These are phyloP conservation scores for Phalacrocorax pelagicus DNA, from an alignment of 2,113 vertebrate genomes.

Conservation along the genomic window DNA sequence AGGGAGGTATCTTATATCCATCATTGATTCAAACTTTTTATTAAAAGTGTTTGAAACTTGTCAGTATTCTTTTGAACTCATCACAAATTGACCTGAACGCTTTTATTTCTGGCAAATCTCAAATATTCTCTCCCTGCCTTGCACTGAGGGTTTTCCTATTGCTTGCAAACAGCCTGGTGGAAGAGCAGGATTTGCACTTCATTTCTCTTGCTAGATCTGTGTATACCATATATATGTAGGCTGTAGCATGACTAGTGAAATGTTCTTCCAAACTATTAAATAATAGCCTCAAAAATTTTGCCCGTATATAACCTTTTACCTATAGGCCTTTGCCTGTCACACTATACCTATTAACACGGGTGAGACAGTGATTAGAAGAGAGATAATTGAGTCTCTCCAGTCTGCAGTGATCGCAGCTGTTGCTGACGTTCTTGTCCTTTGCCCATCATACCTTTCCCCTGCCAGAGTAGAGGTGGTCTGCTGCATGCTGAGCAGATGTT, in stretches of 20 bases:
- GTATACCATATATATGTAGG: background rate
- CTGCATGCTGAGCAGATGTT: slow-evolving; percentile 70
- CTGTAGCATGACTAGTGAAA: background rate
- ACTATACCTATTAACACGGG: background rate
- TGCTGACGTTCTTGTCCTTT: slow-evolving; percentile 56
- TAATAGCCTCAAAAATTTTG: background rate
- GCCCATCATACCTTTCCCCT: slow-evolving; percentile 47
- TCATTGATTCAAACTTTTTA: background rate
- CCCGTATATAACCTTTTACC: slow-evolving; percentile 27
- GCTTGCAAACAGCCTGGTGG: background rate
- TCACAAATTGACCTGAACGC: background rate
- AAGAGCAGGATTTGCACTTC: slow-evolving; percentile 25
- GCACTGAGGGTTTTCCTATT: background rate
- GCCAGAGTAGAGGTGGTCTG: slow-evolving; percentile 58
- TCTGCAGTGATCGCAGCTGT: slow-evolving; percentile 18
- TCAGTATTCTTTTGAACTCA: background rate
- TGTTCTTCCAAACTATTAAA: slow-evolving; percentile 2
- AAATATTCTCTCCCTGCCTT: background rate
- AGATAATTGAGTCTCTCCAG: slow-evolving; percentile 62
- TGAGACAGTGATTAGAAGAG: slow-evolving; percentile 56
- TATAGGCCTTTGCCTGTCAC: background rate
- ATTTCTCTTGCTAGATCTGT: background rate
- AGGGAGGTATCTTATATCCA: background rate
- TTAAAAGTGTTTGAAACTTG: background rate
- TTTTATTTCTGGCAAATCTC: slow-evolving; percentile 14